Evolutionary conservation across 2,113 vertebrate genomes (phyloP).

Genomic region (Charina bottae): DNA sequence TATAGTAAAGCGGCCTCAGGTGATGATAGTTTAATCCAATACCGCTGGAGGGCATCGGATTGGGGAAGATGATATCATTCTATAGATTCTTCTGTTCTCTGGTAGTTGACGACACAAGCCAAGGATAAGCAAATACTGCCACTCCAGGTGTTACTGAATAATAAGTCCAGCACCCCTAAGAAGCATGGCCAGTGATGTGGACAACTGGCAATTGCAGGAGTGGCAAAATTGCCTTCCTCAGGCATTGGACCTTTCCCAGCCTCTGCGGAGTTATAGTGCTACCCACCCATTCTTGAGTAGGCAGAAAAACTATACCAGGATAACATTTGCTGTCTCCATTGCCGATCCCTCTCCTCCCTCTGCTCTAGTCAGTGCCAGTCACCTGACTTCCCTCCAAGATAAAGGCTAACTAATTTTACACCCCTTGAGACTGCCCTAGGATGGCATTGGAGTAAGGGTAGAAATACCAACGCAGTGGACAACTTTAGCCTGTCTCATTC

Average conservation of each 20-base stretch:
- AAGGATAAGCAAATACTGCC: not conserved
- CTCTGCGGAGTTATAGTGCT: not conserved
- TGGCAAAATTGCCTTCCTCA: not conserved
- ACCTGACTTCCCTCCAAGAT: not conserved
- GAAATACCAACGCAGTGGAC: not conserved
- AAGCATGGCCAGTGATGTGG: not conserved
- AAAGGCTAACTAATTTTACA: not conserved
- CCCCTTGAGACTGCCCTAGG: not conserved
- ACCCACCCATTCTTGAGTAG: not conserved
- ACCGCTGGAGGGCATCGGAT: not conserved
- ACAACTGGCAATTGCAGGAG: not conserved
- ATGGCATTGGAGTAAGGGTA: not conserved
- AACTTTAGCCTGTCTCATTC: not conserved
- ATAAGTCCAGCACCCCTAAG: not conserved
- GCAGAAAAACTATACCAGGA: not conserved
- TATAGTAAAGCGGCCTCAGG: not conserved
- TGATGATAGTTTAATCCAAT: not conserved
- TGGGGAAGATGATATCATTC: not conserved
- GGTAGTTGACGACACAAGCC: not conserved
- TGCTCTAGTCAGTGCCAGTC: not conserved
- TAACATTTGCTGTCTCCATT: not conserved
- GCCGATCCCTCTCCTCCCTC: not conserved
- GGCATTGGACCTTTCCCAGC: not conserved
- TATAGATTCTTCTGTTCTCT: not conserved
- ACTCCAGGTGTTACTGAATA: not conserved